Base-by-base conservation (phyloP, 2,113 vertebrate genomes). In the Gallinago media region DNA sequence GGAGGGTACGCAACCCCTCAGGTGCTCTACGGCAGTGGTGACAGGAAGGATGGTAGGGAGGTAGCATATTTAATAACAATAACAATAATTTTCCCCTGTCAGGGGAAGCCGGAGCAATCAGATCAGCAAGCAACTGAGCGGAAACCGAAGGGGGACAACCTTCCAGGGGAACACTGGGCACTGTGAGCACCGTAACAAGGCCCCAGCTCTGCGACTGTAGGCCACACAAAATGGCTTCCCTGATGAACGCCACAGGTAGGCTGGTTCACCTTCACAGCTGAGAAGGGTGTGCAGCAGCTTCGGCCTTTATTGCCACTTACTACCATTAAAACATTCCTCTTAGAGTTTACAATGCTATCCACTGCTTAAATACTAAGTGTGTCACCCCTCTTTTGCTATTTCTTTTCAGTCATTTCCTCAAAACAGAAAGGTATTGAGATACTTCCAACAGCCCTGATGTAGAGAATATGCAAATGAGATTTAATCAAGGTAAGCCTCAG, bases 191-290 rank as follows among this genome's bases (percentile, higher is more conserved):
- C 42, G 13, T 31, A 3, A 1, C 15, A 9, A 12, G 44, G 81
- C 44, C 36, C 25, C 6, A 3, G 31, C 31, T 16, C 70, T 3
- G 25, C 0, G 1, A 6, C 23, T 14, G 40, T 2, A 1, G 42
- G 16, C 59, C 26, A 1, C n/a, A 23, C 44, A 11, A 15, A 22
- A 56, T 3, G 11, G 61, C 19, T 58, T 34, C 55, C 36, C 20
- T 3, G 8, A 2, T 1, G 15, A 70, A 17, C 3, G 1, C 0
- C 2, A 26, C 71, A n/a, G 16, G 12, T 49, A 11, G 0, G 1
- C 31, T 1, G 29, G 31, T 15, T 75, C 67, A 21, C 44, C 19
- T 22, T 29, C 46, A 18, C 8, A 23, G 26, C 23, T 59, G 6
- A 38, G 13, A 11, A 6, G 7, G 42, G 17, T 1, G 0, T 12